Percentiles rank a stretch among this genome's conserved stretches.
These are phyloP conservation scores for Fopius arisanus DNA, from an alignment of 1,140 invertebrate genomes.

Conservation along the genomic window DNA sequence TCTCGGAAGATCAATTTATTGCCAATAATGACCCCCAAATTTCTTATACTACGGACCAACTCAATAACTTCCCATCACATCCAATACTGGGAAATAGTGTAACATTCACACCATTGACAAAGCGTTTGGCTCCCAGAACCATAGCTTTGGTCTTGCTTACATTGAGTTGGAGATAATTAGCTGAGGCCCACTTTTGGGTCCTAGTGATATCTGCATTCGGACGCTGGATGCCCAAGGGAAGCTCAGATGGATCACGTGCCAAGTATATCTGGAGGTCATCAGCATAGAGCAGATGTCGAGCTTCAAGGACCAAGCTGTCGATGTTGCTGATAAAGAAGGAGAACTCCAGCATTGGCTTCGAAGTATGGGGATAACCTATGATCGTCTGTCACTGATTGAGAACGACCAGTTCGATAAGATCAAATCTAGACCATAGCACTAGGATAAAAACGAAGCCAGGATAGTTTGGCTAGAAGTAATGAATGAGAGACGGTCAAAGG, in stretches of 20 bases:
- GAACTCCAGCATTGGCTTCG: neutral
- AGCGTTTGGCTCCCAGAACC: neutral
- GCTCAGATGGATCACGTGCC: neutral
- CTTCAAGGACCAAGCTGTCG: neutral
- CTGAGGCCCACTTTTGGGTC: neutral
- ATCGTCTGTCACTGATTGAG: neutral
- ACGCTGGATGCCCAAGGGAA: neutral
- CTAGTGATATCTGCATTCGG: neutral
- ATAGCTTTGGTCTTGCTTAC: neutral
- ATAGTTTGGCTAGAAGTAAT: conserved; percentile 16
- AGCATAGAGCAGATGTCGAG: neutral
- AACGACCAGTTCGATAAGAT: neutral
- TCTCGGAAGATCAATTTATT: neutral
- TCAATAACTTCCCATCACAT: neutral
- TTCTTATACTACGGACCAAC: neutral
- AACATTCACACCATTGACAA: too few species aligned
- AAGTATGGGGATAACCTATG: neutral
- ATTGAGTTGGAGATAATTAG: conserved; percentile 12
- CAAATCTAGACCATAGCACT: neutral
- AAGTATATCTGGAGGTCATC: conserved; percentile 18
- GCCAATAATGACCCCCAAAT: neutral
- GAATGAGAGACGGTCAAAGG: conserved; percentile 37
- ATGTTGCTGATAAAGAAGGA: conserved; percentile 10
- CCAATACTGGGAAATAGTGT: too few species aligned
- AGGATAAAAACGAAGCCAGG: neutral